Evolutionary conservation across 2,888 invertebrate species (phyloP), one percentile per base, ranked within the genome.

Genomic region (Agonopterix subpropinquella): DNA sequence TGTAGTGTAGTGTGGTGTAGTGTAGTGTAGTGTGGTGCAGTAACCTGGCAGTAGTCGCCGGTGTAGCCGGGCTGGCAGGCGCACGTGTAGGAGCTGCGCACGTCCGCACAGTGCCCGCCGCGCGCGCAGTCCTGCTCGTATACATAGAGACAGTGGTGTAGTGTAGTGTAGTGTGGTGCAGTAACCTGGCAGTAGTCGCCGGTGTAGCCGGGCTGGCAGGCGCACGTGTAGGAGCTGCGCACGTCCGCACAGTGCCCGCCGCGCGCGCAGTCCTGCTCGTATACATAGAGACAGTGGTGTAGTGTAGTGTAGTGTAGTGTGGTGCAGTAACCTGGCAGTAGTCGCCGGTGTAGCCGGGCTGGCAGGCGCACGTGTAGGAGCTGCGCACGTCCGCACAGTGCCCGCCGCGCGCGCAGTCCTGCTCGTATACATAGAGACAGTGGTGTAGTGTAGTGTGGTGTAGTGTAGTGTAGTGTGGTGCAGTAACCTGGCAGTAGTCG

Each of bases 361-460:
- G 90, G 76, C 97, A 98, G 48, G 92, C 89, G 79, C 97, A 98
- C 28, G 91, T 89, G 80, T 95, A 96, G 45, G 92, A 91, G 55
- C 67, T 65, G 66, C 84, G 76, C 65, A 85, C 77, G 75, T 86
- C 85, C 36, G 67, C 70, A 73, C 88, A 89, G 74, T 72, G 85
- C 0, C 83, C 88, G 59, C 86, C 90, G 76, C 94, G 92, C 61
- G 86, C 84, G 78, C 96, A 96, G 72, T 94, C 93, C 36, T 85
- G 80, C 65, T 95, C 92, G 78, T n/a, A n/a, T n/a, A n/a, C n/a
- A n/a, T n/a, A n/a, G n/a, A n/a, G n/a, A n/a, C n/a, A n/a, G n/a
- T n/a, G n/a, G n/a, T n/a, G 92, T 13, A 9, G 39, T 1, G 8
- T 37, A 37, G 37, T 37, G 37, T 2, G 37, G 37, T 37, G n/a